These are phyloP conservation scores for Operophtera brumata DNA, from an alignment of 2,888 invertebrate genomes.

Conservation along the genomic window DNA sequence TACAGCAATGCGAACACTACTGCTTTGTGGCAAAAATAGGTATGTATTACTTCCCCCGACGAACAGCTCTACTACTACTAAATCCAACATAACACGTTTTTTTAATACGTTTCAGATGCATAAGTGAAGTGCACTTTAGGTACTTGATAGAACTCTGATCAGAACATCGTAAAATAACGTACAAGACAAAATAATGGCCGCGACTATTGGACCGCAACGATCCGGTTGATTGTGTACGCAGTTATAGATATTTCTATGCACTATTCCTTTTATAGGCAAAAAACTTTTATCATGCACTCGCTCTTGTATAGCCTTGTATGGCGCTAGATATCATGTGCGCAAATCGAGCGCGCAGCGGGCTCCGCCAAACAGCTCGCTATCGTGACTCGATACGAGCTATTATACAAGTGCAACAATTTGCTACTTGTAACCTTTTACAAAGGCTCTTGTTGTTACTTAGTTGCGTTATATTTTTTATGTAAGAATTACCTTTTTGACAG, in stretches of 20 bases:
- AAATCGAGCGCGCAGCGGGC: constrained; percentile 6
- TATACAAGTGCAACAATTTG: neutral
- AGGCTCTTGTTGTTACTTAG: constrained; percentile 1
- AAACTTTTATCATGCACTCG: constrained; percentile 49
- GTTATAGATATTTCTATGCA: constrained; percentile 48
- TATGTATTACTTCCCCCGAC: no score
- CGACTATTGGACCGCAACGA: constrained; percentile 64
- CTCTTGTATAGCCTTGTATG: constrained; percentile 44
- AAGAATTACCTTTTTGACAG: constrained; percentile 36
- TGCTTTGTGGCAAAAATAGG: no score
- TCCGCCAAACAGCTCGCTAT: neutral
- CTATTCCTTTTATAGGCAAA: constrained; percentile 43
- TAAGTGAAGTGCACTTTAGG: no score
- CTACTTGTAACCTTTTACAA: constrained; percentile 14
- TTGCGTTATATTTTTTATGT: constrained; percentile 30
- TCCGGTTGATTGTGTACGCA: constrained; percentile 65
- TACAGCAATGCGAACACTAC: no score
- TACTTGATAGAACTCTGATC: constrained; percentile 27
- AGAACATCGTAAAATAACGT: constrained; percentile 40
- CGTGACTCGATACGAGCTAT: neutral
- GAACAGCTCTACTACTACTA: no score
- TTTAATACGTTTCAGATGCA: no score
- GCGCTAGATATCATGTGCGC: constrained; percentile 36
- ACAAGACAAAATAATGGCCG: constrained; percentile 60
- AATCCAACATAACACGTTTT: no score